Conservation (phyloP, 2,797 vertebrate genomes). For the Ciconia nigra region DNA sequence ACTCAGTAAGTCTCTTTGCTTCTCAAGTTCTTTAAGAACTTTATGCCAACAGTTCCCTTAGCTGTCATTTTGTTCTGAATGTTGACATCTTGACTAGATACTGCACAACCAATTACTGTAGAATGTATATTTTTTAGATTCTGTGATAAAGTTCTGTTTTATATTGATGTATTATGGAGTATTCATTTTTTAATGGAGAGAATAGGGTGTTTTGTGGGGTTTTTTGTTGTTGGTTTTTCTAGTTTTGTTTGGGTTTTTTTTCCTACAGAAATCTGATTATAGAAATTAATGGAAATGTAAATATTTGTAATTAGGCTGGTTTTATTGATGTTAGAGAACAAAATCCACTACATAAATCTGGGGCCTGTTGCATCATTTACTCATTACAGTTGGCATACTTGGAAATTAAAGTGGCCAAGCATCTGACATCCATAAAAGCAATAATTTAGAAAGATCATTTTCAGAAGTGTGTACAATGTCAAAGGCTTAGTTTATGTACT, state of each 20-base stretch:
- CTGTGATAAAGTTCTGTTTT: neutral
- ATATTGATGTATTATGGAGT: neutral
- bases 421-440: neutral
- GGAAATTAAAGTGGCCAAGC: neutral
- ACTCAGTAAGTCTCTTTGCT: neutral
- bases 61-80: neutral
- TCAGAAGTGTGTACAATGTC: neutral
- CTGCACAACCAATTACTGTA: neutral
- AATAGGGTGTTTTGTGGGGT: accelerated
- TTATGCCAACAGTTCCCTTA: neutral
- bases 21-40: neutral
- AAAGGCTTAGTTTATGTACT: neutral
- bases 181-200: neutral
- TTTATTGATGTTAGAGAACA: neutral
- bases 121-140: neutral
- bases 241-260: neutral
- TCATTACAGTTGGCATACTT: neutral
- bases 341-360: neutral
- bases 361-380: neutral
- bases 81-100: neutral
- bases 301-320: neutral
- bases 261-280: neutral
- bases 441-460: neutral
- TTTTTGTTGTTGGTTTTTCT: neutral
- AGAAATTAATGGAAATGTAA: neutral